Evolutionary conservation across 2,797 vertebrate species (phyloP).

Genomic region (Parauchenoglanis punctatus): DNA sequence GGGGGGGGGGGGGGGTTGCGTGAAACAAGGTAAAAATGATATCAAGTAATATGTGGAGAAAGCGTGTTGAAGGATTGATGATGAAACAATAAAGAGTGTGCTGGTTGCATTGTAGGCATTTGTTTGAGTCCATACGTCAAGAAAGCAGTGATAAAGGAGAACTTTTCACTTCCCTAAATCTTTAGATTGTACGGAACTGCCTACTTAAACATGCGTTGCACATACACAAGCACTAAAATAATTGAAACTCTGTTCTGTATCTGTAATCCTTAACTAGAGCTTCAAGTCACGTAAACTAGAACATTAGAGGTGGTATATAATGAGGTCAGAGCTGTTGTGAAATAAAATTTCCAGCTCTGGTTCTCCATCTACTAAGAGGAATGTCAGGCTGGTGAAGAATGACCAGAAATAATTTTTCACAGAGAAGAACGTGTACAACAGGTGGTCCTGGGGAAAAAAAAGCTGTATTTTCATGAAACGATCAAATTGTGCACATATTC

Average conservation of each 20-base stretch:
- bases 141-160: background rate
- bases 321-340: background rate
- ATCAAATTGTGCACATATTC: background rate
- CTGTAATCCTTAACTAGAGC: background rate
- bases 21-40: background rate
- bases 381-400: background rate
- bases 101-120: background rate
- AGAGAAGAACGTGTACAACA: background rate
- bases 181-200: background rate
- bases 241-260: background rate
- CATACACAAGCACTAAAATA: background rate
- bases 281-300: conserved; percentile 17
- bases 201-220: background rate
- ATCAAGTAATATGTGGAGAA: background rate
- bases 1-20: background rate
- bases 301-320: background rate
- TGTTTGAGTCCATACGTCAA: background rate
- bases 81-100: background rate
- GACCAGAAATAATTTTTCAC: background rate
- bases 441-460: background rate
- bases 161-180: background rate
- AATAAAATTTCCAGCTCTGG: background rate
- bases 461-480: background rate
- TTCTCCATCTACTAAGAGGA: background rate
- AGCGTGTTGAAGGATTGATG: background rate